Evolutionary conservation across 2,888 invertebrate species (phyloP).

Genomic region (Hypomecis atomaria): DNA sequence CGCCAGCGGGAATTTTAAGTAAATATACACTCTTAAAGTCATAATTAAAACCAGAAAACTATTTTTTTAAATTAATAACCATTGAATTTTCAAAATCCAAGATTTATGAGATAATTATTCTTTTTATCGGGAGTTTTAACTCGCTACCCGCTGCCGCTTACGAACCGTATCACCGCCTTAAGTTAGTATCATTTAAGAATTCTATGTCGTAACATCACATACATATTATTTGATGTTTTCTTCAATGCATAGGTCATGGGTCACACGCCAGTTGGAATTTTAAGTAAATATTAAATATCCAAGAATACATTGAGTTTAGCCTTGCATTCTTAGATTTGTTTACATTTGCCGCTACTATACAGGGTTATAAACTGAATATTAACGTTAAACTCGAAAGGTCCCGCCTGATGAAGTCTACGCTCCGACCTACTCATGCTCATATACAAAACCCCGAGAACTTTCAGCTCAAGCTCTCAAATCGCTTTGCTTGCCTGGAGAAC

Average conservation of each 20-base stretch:
- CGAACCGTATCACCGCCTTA: slow-evolving; percentile 3
- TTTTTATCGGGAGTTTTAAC: neutral
- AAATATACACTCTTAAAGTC: too few relatives aligned
- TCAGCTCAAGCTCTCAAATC: too few relatives aligned
- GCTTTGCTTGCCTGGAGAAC: too few relatives aligned
- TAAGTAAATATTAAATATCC: slow-evolving; percentile 11
- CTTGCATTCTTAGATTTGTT: slow-evolving; percentile 18
- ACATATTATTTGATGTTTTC: slow-evolving; percentile 15
- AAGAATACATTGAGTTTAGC: slow-evolving; percentile 9
- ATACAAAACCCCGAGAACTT: too few relatives aligned
- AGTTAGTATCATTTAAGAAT: slow-evolving; percentile 16
- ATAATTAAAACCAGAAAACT: too few relatives aligned
- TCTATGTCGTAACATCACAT: slow-evolving; percentile 16
- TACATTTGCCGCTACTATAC: neutral
- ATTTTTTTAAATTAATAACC: too few relatives aligned
- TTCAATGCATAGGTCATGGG: slow-evolving; percentile 22
- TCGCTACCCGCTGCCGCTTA: slow-evolving; percentile 17
- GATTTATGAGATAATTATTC: too few relatives aligned
- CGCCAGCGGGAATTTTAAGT: slow-evolving; percentile 17
- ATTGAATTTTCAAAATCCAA: too few relatives aligned
- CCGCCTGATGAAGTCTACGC: too few relatives aligned
- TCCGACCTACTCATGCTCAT: too few relatives aligned
- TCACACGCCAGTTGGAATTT: slow-evolving; percentile 15
- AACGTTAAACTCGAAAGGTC: too few relatives aligned
- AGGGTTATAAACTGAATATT: too few relatives aligned